These are phyloP conservation scores for Trypoxylon attenuatum DNA, from an alignment of 2,888 invertebrate species.

Conservation along the genomic window DNA sequence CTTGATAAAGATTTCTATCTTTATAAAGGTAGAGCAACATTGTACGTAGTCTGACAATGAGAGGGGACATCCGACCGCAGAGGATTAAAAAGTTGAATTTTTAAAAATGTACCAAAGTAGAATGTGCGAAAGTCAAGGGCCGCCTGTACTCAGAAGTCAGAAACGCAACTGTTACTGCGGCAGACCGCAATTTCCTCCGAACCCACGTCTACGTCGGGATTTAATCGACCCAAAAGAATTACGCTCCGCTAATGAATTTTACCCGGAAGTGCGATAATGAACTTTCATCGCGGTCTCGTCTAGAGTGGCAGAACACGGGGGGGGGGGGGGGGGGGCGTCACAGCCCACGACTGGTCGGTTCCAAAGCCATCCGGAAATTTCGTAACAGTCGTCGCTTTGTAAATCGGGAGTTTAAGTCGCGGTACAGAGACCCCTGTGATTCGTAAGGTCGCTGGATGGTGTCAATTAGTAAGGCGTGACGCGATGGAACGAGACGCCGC, in stretches of 20 bases:
- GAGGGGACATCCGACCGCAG: too few species aligned
- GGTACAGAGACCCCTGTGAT: background rate
- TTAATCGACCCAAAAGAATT: background rate
- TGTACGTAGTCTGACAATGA: too few species aligned
- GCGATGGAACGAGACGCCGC: conserved; percentile 1
- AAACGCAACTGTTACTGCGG: background rate
- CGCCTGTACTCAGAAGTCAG: background rate
- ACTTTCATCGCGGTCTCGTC: background rate
- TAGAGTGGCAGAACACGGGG: background rate
- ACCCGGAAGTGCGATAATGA: background rate
- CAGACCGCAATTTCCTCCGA: conserved; percentile 17
- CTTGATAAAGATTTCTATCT: too few species aligned
- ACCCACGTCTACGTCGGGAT: background rate
- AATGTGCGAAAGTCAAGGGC: too few species aligned
- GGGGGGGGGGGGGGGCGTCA: background rate
- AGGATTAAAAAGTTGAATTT: too few species aligned
- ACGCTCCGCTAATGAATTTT: conserved; percentile 10
- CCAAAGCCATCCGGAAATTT: background rate
- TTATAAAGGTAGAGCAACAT: too few species aligned
- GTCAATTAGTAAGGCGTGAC: conserved; percentile 42
- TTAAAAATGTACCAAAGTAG: too few species aligned
- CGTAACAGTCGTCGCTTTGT: too few species aligned
- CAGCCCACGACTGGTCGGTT: background rate
- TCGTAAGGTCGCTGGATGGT: background rate
- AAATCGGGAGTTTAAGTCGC: too few species aligned